These are phyloP conservation scores for Neomorphus geoffroyi DNA, from an alignment of 2,797 vertebrate genomes.

Conservation along the genomic window DNA sequence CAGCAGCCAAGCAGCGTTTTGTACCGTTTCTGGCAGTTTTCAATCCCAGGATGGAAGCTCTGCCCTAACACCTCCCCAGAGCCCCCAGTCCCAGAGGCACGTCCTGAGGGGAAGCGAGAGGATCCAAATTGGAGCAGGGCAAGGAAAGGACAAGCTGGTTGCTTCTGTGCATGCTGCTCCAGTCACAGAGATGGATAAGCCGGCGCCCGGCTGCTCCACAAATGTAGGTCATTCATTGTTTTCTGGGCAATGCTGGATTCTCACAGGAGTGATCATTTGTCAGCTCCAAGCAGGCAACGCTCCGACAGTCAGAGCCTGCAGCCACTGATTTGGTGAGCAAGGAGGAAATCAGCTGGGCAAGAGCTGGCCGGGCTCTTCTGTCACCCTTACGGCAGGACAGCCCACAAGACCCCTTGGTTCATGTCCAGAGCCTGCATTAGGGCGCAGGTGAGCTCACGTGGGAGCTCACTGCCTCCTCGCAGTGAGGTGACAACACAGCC, in stretches of 20 bases:
- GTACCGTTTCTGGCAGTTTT: background rate
- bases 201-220: background rate
- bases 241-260: background rate
- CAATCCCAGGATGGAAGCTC: background rate
- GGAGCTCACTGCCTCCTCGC: background rate
- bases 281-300: background rate
- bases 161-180: background rate
- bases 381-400: too few species aligned
- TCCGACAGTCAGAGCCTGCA: background rate
- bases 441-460: background rate
- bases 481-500: rapidly evolving
- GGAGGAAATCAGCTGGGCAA: background rate
- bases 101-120: background rate
- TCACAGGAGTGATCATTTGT: background rate
- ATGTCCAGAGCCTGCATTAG: rapidly evolving
- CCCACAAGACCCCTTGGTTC: rapidly evolving
- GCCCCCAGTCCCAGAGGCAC: background rate
- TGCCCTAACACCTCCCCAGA: background rate
- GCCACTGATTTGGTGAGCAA: background rate
- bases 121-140: background rate
- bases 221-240: background rate
- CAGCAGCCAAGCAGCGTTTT: background rate
- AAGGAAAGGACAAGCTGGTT: background rate
- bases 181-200: background rate
- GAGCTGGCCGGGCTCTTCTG: rapidly evolving